Conservation (phyloP, 2,888 invertebrate species). For the Chromoteleia sp. region DNA sequence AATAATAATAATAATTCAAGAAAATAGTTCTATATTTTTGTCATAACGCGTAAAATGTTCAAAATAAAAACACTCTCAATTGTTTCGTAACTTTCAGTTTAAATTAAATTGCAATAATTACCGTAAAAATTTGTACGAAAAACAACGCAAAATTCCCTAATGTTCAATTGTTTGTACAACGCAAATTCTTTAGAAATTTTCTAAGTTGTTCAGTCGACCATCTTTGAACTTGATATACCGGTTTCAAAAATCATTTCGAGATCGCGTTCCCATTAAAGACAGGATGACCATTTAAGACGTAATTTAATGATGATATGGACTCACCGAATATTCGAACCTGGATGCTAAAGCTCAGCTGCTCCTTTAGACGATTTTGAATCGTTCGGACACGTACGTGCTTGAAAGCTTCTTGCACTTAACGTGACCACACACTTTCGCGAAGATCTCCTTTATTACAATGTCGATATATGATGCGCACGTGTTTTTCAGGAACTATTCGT, state of each 20-base stretch:
- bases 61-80: no score
- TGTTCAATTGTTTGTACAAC: background rate
- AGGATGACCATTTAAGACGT: constrained; percentile 23
- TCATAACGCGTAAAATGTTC: no score
- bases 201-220: background rate
- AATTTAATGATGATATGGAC: constrained; percentile 32
- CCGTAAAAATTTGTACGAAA: no score
- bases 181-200: background rate
- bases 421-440: constrained; percentile 43
- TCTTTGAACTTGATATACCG: constrained; percentile 3
- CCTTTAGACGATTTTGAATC: constrained; percentile 41
- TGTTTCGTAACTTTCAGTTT: no score
- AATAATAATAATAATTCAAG: no score
- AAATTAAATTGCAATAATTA: no score
- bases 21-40: no score
- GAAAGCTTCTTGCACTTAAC: constrained; percentile 51
- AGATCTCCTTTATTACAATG: constrained; percentile 34
- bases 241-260: constrained; percentile 16
- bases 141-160: no score
- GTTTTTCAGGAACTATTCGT: constrained; percentile 43
- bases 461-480: constrained; percentile 25
- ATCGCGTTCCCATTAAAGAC: constrained; percentile 11
- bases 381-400: constrained; percentile 48
- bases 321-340: constrained; percentile 32
- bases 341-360: constrained; percentile 52